A percentile compares a stretch with the other conserved stretches of the same genome.
Evolutionary conservation across 64 coral and sea anemone genomes (phyloP).

Genomic region (Dendrophyllia cribrosa): DNA sequence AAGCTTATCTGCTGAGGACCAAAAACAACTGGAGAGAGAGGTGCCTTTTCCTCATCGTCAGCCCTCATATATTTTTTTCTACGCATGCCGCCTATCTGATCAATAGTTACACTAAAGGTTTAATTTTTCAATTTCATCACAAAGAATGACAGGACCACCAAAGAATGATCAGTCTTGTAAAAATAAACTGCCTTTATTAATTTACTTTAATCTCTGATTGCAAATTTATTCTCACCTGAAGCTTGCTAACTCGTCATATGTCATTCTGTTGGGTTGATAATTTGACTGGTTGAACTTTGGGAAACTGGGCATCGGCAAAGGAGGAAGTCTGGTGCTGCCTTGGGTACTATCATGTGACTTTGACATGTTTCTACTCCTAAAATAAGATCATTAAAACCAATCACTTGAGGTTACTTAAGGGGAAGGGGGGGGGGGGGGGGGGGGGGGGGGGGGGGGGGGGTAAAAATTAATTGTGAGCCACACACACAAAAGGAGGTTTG

Average conservation of each 20-base stretch:
- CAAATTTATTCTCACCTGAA: slow-evolving; percentile 75
- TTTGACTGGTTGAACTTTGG: slow-evolving; percentile 81
- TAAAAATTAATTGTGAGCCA: no score
- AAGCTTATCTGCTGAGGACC: no score
- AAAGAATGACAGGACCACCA: background rate
- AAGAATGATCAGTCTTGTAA: background rate
- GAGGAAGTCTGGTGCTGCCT: slow-evolving; percentile 92
- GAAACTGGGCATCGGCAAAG: slow-evolving; percentile 79
- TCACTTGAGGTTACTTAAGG: background rate
- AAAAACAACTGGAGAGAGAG: no score
- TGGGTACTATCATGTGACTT: slow-evolving; percentile 28
- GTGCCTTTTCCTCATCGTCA: no score
- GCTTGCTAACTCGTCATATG: slow-evolving; percentile 67
- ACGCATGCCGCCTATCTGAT: no score
- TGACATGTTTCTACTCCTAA: slow-evolving; percentile 64
- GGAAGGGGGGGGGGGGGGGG: no score
- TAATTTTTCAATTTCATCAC: no score
- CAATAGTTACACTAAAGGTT: no score
- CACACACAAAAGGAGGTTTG: no score
- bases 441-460: no score
- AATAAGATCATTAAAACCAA: background rate
- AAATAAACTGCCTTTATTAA: no score
- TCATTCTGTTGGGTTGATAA: slow-evolving; percentile 89
- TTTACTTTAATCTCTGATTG: background rate
- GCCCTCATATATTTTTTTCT: no score